These are phyloP conservation scores for Oligia latruncula DNA, from an alignment of 2,888 invertebrate species.

Conservation along the genomic window DNA sequence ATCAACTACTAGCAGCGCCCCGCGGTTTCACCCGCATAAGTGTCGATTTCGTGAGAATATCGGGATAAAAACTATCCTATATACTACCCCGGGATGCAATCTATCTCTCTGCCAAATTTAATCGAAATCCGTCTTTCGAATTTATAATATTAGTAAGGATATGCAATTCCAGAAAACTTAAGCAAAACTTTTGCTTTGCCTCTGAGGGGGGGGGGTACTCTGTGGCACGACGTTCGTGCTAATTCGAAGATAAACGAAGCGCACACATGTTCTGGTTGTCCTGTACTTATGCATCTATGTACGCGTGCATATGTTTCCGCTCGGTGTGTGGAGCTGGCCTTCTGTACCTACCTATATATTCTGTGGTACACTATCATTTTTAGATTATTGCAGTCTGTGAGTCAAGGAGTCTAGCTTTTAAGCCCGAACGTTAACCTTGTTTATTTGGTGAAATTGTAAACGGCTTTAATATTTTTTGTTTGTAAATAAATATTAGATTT, in stretches of 20 bases:
- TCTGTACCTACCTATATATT: slow-evolving; percentile 1
- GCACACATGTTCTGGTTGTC: not conserved
- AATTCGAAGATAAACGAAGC: not conserved
- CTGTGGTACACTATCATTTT: slow-evolving; percentile 35
- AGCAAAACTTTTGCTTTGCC: no score
- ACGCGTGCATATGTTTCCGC: not conserved
- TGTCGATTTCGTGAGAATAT: no score
- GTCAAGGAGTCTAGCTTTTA: slow-evolving; percentile 53
- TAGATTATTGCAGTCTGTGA: slow-evolving; percentile 58
- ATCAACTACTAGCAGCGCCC: no score
- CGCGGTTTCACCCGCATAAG: no score
- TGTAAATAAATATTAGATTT: slow-evolving; percentile 53
- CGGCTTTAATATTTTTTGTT: slow-evolving; percentile 55
- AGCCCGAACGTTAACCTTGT: slow-evolving; percentile 40
- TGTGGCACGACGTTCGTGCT: not conserved
- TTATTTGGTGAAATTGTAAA: slow-evolving; percentile 45
- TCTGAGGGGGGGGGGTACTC: not conserved
- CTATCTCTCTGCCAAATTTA: no score
- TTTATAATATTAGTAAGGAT: no score
- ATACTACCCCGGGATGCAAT: no score
- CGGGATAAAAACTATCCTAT: no score
- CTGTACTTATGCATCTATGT: not conserved
- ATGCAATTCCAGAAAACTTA: no score
- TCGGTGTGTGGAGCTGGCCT: not conserved
- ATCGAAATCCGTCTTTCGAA: no score